phyloP scores from a whole-genome alignment of 1,140 invertebrate species.

The Gerris buenoi region DNA sequence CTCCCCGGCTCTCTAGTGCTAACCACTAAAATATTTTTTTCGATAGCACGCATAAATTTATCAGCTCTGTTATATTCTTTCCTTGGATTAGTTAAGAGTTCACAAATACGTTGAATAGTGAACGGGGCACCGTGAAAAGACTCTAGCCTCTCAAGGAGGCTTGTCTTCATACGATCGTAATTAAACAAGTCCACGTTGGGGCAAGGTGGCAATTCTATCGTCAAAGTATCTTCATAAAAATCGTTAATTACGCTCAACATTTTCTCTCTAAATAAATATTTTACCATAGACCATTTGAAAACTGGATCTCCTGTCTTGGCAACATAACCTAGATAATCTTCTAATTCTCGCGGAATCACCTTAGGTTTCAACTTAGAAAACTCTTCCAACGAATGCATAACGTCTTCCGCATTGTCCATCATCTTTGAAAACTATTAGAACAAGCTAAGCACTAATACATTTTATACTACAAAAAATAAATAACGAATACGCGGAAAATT shows the following conservation, averaged over 20 bases:
- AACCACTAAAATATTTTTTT: slow-evolving; percentile 88
- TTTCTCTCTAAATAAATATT: slow-evolving; percentile 75
- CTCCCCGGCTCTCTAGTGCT: slow-evolving; percentile 77
- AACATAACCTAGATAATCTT: slow-evolving; percentile 78
- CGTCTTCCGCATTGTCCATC: slow-evolving; percentile 75
- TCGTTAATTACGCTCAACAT: slow-evolving; percentile 70
- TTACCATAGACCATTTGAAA: slow-evolving; percentile 79
- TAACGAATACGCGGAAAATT: background rate
- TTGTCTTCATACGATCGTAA: slow-evolving; percentile 74
- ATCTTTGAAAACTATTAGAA: background rate
- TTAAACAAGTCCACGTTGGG: slow-evolving; percentile 84
- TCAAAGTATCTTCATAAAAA: slow-evolving; percentile 63
- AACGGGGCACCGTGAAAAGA: slow-evolving; percentile 80
- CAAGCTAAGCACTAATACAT: background rate
- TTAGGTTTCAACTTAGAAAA: slow-evolving; percentile 67
- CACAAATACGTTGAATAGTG: slow-evolving; percentile 88
- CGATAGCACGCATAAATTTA: slow-evolving; percentile 88
- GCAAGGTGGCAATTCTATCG: slow-evolving; percentile 54
- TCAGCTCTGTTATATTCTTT: slow-evolving; percentile 90
- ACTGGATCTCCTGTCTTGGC: slow-evolving; percentile 87
- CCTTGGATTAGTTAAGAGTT: slow-evolving; percentile 74
- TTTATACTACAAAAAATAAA: background rate
- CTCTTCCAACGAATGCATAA: slow-evolving; percentile 63
- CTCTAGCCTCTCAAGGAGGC: slow-evolving; percentile 68
- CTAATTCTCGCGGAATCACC: slow-evolving; percentile 73